These are phyloP conservation scores for Drosophila littoralis DNA, from an alignment of 1,140 invertebrate genomes.

Conservation along the genomic window DNA sequence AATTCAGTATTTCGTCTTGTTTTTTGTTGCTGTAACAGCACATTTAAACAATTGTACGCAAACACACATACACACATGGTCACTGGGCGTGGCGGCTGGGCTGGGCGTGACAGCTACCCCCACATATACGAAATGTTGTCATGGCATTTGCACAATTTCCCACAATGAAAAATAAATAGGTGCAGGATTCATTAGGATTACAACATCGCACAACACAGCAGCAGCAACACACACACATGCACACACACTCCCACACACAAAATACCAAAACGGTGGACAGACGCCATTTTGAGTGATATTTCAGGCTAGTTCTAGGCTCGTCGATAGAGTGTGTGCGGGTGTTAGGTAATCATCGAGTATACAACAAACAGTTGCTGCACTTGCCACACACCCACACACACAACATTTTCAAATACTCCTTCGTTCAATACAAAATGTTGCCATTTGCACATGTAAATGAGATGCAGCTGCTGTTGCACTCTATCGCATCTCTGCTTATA, in stretches of 20 bases:
- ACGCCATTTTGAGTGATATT: slow-evolving; percentile 46
- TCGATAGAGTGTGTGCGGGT: neutral
- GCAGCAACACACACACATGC: slow-evolving; percentile 18
- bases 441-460: slow-evolving; percentile 29
- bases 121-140: slow-evolving; percentile 67
- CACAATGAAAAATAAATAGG: slow-evolving; percentile 82
- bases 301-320: slow-evolving; percentile 3
- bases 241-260: slow-evolving; percentile 6
- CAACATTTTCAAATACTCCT: slow-evolving; percentile 14
- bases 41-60: slow-evolving; percentile 80
- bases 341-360: slow-evolving; percentile 32
- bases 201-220: slow-evolving; percentile 48
- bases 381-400: slow-evolving; percentile 19
- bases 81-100: slow-evolving; percentile 27
- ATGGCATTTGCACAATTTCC: slow-evolving; percentile 80
- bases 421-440: slow-evolving; percentile 14
- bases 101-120: slow-evolving; percentile 30
- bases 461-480: slow-evolving; percentile 11
- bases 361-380: slow-evolving; percentile 27
- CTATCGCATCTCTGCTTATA: slow-evolving; percentile 12
- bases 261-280: slow-evolving; percentile 11
- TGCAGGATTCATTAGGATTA: slow-evolving; percentile 81
- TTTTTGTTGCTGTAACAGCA: slow-evolving; percentile 66
- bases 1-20: slow-evolving; percentile 37
- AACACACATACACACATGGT: slow-evolving; percentile 28